Base-by-base conservation (phyloP, 2,888 invertebrate species). In the Rugalucina vietnamica region DNA sequence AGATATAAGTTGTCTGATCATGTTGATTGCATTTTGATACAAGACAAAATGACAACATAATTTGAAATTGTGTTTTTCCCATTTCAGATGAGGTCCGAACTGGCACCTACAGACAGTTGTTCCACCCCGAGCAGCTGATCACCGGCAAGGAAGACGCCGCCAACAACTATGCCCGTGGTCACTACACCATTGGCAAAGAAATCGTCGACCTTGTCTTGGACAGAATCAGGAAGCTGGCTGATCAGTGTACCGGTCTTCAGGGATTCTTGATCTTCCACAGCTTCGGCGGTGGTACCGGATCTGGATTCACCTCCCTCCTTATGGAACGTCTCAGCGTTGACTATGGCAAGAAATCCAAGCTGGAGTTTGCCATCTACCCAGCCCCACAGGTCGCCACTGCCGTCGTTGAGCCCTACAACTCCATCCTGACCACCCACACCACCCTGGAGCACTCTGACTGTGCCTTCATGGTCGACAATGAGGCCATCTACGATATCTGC, bases 81-180 rank as follows among this genome's bases (percentile, higher is more conserved):
- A n/a, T n/a, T 88, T 36, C 86, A 91, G 95, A 95, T 90, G 95
- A 95, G 87, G 94, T 95, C 50, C 91, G 95, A 60, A 95, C 95
- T 43, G 95, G 95, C 27, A 94, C 94, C 49, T 98, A 98, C 96
- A 96, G 98, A 89, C 98, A 98, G 95, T 96, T 99, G 93, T 99
- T 98, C 97, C 98, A 99, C n/a, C n/a, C n/a, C n/a, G n/a, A n/a
- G n/a, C n/a, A n/a, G n/a, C 96, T 98, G 95, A 98, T 98, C 95
- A 98, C 98, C 92, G 98, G 98, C 91, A 99, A 99, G 95, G 98
- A 98, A 96, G 98, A 99, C 95, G 99, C 99, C 72, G 99, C 99
- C 91, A 99, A 99, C 96, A 99, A 99, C 96, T 99, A 99, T 91
- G 99, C 99, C 87, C 97, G 99, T 93, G 99, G 99, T 87, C 99